These are phyloP conservation scores for cattle (Bos taurus) DNA, from an alignment of 2,113 vertebrate genomes.

Conservation along the genomic window ARS-UCD2.0 NC_037351.1:57670501-57671000, in stretches of 20 bases:
- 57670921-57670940: neutral
- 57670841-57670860: neutral
- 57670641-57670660: neutral
- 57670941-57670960: neutral
- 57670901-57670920: rapidly evolving
- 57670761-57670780: neutral
- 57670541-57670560: neutral
- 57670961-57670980: neutral
- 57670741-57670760: neutral
- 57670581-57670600: neutral
- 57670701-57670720: neutral
- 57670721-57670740: neutral
- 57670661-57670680: neutral
- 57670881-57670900: neutral
- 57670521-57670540: neutral
- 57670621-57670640: neutral
- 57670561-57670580: neutral
- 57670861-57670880: neutral
- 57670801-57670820: neutral
- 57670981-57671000: neutral
- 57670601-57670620: neutral
- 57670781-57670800: neutral
- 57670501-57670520: neutral
- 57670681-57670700: neutral
- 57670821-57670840: neutral